These are phyloP conservation scores for Actenoides lindsayi DNA, from an alignment of 2,113 vertebrate genomes.

Conservation along the genomic window DNA sequence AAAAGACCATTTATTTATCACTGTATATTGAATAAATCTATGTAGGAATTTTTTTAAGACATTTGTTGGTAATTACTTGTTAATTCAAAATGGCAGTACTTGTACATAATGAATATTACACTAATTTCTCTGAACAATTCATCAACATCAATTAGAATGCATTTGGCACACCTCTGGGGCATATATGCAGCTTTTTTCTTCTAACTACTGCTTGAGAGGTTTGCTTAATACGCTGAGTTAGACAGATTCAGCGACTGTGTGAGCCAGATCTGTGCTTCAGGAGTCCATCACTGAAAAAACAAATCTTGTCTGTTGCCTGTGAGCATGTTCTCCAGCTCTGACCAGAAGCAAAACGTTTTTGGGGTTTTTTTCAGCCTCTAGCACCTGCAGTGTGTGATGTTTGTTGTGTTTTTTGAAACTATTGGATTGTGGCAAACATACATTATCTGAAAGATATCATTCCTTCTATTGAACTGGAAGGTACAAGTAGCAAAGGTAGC, in stretches of 20 bases:
- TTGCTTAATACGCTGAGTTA: neutral
- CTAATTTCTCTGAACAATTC: neutral
- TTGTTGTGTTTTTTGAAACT: fast-evolving
- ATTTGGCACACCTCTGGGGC: neutral
- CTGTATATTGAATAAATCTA: neutral
- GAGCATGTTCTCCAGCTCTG: neutral
- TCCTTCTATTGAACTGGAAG: neutral
- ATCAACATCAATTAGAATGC: neutral
- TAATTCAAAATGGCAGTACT: neutral
- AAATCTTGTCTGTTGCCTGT: neutral
- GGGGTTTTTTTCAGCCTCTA: neutral
- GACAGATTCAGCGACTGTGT: neutral
- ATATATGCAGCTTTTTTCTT: neutral
- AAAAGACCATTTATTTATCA: neutral
- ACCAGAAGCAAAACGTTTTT: neutral
- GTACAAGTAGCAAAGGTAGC: neutral
- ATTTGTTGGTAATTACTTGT: neutral
- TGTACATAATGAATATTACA: neutral
- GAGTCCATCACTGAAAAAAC: neutral
- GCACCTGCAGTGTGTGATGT: neutral
- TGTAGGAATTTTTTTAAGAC: neutral
- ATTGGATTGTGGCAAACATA: neutral
- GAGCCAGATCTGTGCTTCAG: neutral
- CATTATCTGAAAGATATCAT: neutral
- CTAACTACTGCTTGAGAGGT: neutral